A percentile compares a stretch with the other conserved stretches of the same genome.
phyloP scores from a whole-genome alignment of 2,113 vertebrate species.

The Sapayoa aenigma region DNA sequence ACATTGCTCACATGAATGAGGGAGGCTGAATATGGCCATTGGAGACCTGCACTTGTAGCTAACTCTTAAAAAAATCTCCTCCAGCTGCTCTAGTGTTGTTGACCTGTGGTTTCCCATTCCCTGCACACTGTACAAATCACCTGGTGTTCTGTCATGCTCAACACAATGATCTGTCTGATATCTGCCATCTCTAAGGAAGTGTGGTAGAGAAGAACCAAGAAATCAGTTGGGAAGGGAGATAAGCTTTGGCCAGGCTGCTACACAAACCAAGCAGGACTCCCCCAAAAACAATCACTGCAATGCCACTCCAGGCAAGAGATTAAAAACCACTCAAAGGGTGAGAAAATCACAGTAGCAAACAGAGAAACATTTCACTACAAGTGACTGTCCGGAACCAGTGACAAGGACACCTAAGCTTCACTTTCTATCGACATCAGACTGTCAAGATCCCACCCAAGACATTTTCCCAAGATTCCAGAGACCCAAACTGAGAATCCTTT shows the following conservation, averaged over 20 bases:
- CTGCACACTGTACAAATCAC: background rate
- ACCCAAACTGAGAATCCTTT: background rate
- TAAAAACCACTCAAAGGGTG: background rate
- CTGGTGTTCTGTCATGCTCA: background rate
- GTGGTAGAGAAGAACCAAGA: background rate
- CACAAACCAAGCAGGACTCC: background rate
- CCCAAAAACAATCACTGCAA: background rate
- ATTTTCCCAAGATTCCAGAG: background rate
- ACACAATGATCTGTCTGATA: background rate
- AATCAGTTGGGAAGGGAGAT: background rate
- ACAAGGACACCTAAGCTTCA: background rate
- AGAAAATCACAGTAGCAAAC: background rate
- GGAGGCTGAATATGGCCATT: background rate
- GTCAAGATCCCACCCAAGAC: background rate
- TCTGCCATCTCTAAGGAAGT: background rate
- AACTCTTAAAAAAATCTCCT: background rate
- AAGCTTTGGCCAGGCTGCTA: background rate
- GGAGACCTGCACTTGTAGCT: background rate
- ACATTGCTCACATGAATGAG: background rate
- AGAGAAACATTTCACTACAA: background rate
- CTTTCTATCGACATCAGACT: background rate
- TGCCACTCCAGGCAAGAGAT: background rate
- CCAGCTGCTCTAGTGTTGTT: background rate
- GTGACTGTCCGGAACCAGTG: background rate
- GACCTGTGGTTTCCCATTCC: background rate